phyloP scores from a whole-genome alignment of 2,888 invertebrate species.

The Ennomos erosarius region DNA sequence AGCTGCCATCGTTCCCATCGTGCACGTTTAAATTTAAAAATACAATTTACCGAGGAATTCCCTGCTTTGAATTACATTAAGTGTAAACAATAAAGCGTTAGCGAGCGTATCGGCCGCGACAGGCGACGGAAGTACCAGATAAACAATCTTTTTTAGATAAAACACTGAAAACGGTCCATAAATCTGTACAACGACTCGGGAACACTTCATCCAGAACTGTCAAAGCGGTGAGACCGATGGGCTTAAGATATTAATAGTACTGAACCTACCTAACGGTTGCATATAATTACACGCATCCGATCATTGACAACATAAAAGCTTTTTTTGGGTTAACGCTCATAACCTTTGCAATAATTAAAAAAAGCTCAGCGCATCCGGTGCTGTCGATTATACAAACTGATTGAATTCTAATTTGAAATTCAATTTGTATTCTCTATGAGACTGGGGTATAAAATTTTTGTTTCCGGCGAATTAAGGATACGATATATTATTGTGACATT shows the following conservation, averaged over 20 bases:
- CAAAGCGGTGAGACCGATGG: slow-evolving; percentile 53
- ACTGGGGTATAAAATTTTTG: slow-evolving; percentile 64
- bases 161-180: slow-evolving; percentile 79
- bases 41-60: slow-evolving; percentile 81
- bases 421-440: slow-evolving; percentile 69
- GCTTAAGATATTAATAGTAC: slow-evolving; percentile 49
- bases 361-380: slow-evolving; percentile 72
- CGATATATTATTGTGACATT: slow-evolving; percentile 55
- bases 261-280: slow-evolving; percentile 45
- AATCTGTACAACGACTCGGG: slow-evolving; percentile 69
- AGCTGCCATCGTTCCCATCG: slow-evolving; percentile 58
- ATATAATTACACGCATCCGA: slow-evolving; percentile 53
- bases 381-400: slow-evolving; percentile 64
- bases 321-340: slow-evolving; percentile 61
- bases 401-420: slow-evolving; percentile 78
- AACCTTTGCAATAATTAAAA: slow-evolving; percentile 81
- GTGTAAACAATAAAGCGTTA: slow-evolving; percentile 83
- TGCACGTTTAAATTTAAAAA: slow-evolving; percentile 77
- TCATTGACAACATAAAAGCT: slow-evolving; percentile 54
- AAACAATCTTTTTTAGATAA: slow-evolving; percentile 85
- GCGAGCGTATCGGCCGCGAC: slow-evolving; percentile 80
- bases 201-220: slow-evolving; percentile 73
- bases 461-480: slow-evolving; percentile 71
- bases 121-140: slow-evolving; percentile 83
- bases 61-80: slow-evolving; percentile 85